phyloP scores from a whole-genome alignment of 2,888 invertebrate species.

The Clitarchus hookeri region DNA sequence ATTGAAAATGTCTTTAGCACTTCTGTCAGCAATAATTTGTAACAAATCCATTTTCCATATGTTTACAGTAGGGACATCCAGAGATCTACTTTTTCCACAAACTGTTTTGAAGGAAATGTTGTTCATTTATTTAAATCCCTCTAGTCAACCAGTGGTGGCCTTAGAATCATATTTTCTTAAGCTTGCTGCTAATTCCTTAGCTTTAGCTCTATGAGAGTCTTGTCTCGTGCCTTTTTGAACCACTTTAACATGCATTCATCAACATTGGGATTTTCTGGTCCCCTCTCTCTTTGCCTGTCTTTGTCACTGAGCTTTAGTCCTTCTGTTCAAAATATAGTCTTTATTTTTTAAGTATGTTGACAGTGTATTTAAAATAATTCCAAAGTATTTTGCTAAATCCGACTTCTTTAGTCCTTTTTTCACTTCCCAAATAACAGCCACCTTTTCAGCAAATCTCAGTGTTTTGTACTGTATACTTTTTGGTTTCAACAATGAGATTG shows the following conservation, averaged over 20 bases:
- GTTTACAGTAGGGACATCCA: neutral
- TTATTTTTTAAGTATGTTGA: constrained; percentile 20
- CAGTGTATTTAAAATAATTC: neutral
- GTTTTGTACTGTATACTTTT: neutral
- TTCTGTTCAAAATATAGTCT: neutral
- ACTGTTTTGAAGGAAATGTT: constrained; percentile 16
- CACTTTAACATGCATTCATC: constrained; percentile 15
- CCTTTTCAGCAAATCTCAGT: constrained; percentile 15
- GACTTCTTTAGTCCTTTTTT: neutral
- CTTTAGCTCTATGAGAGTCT: neutral
- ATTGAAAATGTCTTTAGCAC: neutral
- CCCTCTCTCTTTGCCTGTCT: neutral
- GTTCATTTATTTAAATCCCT: neutral
- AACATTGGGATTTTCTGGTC: neutral
- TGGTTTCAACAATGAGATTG: too few relatives aligned
- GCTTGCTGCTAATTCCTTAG: neutral
- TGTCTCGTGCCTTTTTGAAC: neutral
- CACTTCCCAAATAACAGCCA: too few relatives aligned
- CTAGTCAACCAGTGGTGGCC: neutral
- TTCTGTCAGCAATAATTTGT: neutral
- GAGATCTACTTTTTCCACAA: neutral
- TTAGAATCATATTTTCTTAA: neutral
- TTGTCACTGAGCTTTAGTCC: too few relatives aligned
- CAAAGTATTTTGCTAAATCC: neutral
- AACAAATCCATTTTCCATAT: neutral